Percentiles rank a stretch among this genome's conserved stretches.
Conservation (phyloP, 1,140 invertebrate genomes). For the Teleogryllus occipitalis region DNA sequence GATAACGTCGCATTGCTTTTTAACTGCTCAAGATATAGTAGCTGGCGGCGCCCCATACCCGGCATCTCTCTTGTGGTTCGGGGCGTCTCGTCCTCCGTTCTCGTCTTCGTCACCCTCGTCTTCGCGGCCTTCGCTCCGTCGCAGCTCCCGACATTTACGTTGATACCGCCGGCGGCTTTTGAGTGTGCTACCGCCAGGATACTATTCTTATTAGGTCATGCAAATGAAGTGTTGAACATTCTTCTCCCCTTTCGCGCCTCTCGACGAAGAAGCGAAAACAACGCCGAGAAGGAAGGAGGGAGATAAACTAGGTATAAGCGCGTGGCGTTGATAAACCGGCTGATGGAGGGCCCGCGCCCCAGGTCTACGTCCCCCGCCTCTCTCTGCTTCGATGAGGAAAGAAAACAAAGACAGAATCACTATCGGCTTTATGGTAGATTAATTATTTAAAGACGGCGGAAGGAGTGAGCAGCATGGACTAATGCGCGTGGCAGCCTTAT, state of each 20-base stretch:
- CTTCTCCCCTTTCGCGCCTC: not conserved
- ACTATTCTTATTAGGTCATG: slow-evolving; percentile 19
- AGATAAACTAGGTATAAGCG: not conserved
- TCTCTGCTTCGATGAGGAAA: slow-evolving; percentile 16
- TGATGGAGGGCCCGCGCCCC: slow-evolving; percentile 9
- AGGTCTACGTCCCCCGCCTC: not conserved
- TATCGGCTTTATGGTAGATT: slow-evolving; percentile 26
- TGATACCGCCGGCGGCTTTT: slow-evolving; percentile 10
- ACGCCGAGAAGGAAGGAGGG: not conserved
- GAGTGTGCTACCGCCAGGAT: not conserved
- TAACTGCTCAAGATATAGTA: slow-evolving; percentile 22
- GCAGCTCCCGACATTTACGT: slow-evolving; percentile 11
- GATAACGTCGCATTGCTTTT: slow-evolving; percentile 26
- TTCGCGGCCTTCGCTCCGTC: not conserved
- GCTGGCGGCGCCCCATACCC: not conserved
- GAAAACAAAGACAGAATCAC: slow-evolving; percentile 24
- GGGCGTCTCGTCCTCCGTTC: not conserved
- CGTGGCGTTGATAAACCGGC: slow-evolving; percentile 13
- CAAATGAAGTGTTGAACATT: slow-evolving; percentile 22
- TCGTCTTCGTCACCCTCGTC: not conserved
- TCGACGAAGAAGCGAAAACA: not conserved
- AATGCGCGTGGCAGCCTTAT: slow-evolving; percentile 10
- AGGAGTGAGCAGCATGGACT: slow-evolving; percentile 8
- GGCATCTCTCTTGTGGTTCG: not conserved
- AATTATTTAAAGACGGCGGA: slow-evolving; percentile 24